Base-by-base conservation (phyloP, 2,888 invertebrate species). In the Metacarcinus magister region DNA sequence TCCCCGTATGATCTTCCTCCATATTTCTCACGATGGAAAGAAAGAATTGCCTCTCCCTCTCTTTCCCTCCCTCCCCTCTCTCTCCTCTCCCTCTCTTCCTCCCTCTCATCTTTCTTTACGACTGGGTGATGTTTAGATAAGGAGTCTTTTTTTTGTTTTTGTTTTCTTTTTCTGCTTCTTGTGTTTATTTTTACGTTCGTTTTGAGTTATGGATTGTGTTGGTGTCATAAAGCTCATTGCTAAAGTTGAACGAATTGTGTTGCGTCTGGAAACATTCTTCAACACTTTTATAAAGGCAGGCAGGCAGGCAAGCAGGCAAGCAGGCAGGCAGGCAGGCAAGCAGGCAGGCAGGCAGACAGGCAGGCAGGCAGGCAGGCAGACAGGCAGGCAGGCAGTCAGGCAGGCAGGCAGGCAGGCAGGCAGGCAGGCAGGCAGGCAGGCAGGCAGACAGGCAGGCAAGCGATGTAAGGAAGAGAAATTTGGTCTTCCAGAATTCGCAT, bases 1-100 rank as follows among this genome's bases (percentile, higher is more conserved):
- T n/a, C 82, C 82, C 82, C 32, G 32, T 93, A 43, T 94, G 75
- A 94, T 75, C 39, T 92, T 2, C 75, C 23, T 94, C 44, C 2
- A 82, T 75, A 60, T 93, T 44, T 67, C 67, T 93, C 19, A 32
- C 67, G 54, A 48, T 46, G 32, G n/a, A 82, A 82, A 44, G 44
- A 82, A 28, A 43, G 4, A 16, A n/a, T 2, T n/a, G 23, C 44
- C 87, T 44, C 90, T 43, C 48, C n/a, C 87, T 60, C 43, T 43
- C n/a, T 91, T 43, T 60, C 43, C 23, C 60, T 39, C 90, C 67
- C 67, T n/a, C 87, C 44, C 60, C 32, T 43, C 13, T n/a, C 44
- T n/a, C 28, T 16, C n/a, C 23, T 39, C 43, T 75, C 44, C 10
- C 44, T 54, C 44, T 46, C 48, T 43, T 19, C 16, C 43, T 82